Evolutionary conservation across 2,888 invertebrate species (phyloP), one percentile per base, ranked within the genome.

Genomic region (Candidula unifasciata): DNA sequence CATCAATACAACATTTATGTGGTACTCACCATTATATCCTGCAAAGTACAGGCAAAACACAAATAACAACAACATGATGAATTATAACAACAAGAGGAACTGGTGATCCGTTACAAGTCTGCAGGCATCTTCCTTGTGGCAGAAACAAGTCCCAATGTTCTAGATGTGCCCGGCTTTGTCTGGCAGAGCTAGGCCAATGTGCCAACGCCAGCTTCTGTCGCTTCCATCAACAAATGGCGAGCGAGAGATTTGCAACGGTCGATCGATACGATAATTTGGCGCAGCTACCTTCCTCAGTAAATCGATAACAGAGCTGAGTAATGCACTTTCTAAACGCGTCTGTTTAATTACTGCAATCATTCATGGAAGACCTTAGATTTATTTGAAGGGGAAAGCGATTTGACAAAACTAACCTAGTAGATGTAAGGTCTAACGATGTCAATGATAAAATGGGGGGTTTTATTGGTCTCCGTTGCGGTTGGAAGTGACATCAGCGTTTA

Each of bases 161-260:
- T 3, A 27, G n/a, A n/a, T 73, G 24, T 52, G 24, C 6, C 1
- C 24, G 35, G 24, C 35, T 27, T 8, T 27, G 52, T 52, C 52
- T 44, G 27, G 10, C n/a, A 3, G n/a, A 44, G 73, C 27, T 16
- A n/a, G 5, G 44, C 44, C 44, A 44, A 73, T 73, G 73, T 44
- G 73, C 52, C 8, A 37, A 37, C n/a, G 21, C n/a, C 24, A 60
- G 60, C 60, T 60, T 60, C 60, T 8, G 71, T 71, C 35, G 73
- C 73, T 24, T 44, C 60, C 52, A 44, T 52, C 44, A 73, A 52
- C 73, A 73, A 73, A 73, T 73, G 73, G 44, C 73, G n/a, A n/a
- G 73, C 52, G 27, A 73, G 73, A 73, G n/a, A n/a, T 35, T 2
- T 16, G 27, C n/a, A 16, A 27, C 68, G 68, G 30, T 27, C 68